Evolutionary conservation across 1,140 invertebrate species (phyloP).

Genomic region (Riptortus pedestris): DNA sequence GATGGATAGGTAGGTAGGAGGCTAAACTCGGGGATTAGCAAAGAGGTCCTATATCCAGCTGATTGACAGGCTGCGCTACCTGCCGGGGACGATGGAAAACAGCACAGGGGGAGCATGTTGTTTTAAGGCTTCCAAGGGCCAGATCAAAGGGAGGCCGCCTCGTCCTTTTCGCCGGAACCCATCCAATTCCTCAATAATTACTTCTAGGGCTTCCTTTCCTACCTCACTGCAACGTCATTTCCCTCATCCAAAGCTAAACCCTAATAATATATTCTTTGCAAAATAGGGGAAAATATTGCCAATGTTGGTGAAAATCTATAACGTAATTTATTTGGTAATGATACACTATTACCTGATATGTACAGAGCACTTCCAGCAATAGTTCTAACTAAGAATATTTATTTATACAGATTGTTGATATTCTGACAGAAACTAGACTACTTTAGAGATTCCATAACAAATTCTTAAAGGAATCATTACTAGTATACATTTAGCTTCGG

Average conservation of each 20-base stretch:
- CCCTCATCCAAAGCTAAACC: not conserved
- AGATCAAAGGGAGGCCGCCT: conserved; percentile 6
- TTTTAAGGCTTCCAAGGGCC: conserved; percentile 7
- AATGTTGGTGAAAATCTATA: too few species aligned
- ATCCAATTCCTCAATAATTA: conserved; percentile 2
- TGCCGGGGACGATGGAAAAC: too few species aligned
- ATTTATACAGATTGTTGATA: too few species aligned
- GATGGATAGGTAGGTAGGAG: not conserved
- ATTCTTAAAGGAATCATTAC: too few species aligned
- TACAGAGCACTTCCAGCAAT: too few species aligned
- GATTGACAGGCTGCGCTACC: conserved; percentile 1
- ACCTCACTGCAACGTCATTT: not conserved
- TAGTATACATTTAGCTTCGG: too few species aligned
- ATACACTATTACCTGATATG: too few species aligned
- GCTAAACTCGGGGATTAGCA: not conserved
- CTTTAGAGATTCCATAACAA: too few species aligned
- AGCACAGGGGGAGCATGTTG: too few species aligned
- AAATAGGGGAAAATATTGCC: not conserved
- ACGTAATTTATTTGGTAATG: too few species aligned
- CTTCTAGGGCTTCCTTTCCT: not conserved
- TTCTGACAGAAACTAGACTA: too few species aligned
- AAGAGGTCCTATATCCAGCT: not conserved
- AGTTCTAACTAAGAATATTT: too few species aligned
- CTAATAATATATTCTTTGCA: not conserved
- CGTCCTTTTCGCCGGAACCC: not conserved